Evolutionary conservation across 2,888 invertebrate species (phyloP).

Genomic region (Allygus modestus): DNA sequence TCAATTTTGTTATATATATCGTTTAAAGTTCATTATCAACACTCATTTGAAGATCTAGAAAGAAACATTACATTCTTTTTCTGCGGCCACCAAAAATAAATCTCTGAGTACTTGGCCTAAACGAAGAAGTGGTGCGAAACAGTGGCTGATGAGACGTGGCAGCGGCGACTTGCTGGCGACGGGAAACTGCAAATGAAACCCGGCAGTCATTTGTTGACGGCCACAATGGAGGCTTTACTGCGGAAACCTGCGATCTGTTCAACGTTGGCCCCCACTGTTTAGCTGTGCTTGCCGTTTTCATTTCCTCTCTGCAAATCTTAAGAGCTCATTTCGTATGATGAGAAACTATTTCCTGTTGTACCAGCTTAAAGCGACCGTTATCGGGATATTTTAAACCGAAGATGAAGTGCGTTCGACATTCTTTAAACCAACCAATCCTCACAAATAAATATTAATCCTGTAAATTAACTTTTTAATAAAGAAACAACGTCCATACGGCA

Average conservation of each 20-base stretch:
- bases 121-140: slow-evolving; percentile 6
- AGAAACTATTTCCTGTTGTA: background rate
- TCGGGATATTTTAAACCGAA: too few species aligned
- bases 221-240: background rate
- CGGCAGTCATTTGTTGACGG: slow-evolving; percentile 41
- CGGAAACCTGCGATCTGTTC: slow-evolving; percentile 35
- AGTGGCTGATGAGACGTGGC: slow-evolving; percentile 2
- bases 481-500: too few species aligned
- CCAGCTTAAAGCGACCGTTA: background rate
- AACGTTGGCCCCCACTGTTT: background rate
- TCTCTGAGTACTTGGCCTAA: too few species aligned
- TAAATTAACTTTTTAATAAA: too few species aligned
- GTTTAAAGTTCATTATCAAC: too few species aligned
- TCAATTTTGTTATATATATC: too few species aligned
- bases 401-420: too few species aligned
- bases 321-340: background rate
- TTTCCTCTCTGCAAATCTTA: background rate
- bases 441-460: too few species aligned
- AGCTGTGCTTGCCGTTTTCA: background rate
- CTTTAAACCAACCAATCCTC: too few species aligned
- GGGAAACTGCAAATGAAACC: slow-evolving; percentile 32
- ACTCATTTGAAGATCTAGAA: too few species aligned
- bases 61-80: too few species aligned
- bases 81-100: too few species aligned
- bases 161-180: slow-evolving; percentile 19